These are phyloP conservation scores for Trichomycterus rosablanca DNA, from an alignment of 2,113 vertebrate genomes.

Conservation along the genomic window DNA sequence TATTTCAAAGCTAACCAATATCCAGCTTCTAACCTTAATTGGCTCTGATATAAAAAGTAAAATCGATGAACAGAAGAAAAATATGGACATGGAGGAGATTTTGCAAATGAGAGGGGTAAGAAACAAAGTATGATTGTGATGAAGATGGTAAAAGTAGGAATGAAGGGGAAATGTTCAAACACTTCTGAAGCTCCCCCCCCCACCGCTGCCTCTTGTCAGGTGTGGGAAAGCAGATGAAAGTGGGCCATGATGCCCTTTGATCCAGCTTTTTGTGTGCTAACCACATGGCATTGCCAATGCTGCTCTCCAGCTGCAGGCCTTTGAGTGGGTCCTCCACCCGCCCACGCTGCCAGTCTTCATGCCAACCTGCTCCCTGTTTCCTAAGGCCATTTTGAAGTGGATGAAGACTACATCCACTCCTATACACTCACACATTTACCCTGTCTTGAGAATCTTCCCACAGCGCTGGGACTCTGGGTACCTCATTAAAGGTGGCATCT, in stretches of 20 bases:
- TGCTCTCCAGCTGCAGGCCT: conserved; percentile 65
- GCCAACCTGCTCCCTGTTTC: conserved; percentile 53
- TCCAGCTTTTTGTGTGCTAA: conserved; percentile 72
- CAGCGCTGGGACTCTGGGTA: conserved; percentile 27
- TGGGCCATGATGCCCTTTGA: conserved; percentile 67
- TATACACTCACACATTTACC: conserved; percentile 22
- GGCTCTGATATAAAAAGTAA: too few species aligned
- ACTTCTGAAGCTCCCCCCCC: conserved; percentile 51
- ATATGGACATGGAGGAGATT: conserved; percentile 49
- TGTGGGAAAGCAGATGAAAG: conserved; percentile 74
- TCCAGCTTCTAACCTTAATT: too few species aligned
- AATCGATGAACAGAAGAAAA: too few species aligned
- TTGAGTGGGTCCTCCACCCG: conserved; percentile 63
- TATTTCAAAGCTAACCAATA: too few species aligned
- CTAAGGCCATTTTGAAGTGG: conserved; percentile 15
- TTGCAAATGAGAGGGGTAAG: not conserved
- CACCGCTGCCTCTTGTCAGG: conserved; percentile 67
- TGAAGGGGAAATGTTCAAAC: conserved; percentile 19
- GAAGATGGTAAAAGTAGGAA: not conserved
- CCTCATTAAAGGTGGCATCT: conserved; percentile 58
- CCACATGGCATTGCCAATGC: conserved; percentile 65
- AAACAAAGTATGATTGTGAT: not conserved
- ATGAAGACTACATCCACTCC: conserved; percentile 25
- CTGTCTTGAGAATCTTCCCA: conserved; percentile 18
- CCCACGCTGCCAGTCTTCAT: conserved; percentile 54